phyloP scores from a whole-genome alignment of 2,888 invertebrate species.

The Pachydiplax longipennis region DNA sequence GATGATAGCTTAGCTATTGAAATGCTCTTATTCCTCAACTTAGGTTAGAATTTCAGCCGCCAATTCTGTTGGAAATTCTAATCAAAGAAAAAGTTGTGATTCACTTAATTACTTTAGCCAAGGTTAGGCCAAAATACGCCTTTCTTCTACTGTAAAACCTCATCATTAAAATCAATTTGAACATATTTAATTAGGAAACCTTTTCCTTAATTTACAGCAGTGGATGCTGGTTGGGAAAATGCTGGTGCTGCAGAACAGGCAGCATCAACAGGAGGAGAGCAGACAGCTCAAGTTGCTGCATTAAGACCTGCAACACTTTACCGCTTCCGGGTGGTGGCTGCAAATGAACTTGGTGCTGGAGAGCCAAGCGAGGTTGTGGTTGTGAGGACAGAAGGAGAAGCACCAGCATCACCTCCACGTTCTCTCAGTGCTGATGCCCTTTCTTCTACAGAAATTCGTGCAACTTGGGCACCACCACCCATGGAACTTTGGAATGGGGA shows the following conservation, averaged over 20 bases:
- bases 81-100: too few species aligned
- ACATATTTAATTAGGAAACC: too few species aligned
- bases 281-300: constrained; percentile 52
- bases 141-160: too few species aligned
- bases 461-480: constrained; percentile 55
- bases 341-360: constrained; percentile 59
- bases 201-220: background rate
- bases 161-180: too few species aligned
- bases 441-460: constrained; percentile 54
- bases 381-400: constrained; percentile 55
- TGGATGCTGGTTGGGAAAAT: background rate
- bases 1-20: too few species aligned
- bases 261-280: constrained; percentile 53
- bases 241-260: constrained; percentile 42
- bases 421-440: constrained; percentile 54
- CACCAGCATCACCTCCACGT: constrained; percentile 60
- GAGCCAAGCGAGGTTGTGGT: constrained; percentile 54
- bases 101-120: too few species aligned
- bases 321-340: constrained; percentile 58
- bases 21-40: too few species aligned
- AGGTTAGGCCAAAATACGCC: too few species aligned
- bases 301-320: constrained; percentile 59
- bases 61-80: too few species aligned
- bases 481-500: constrained; percentile 54
- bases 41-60: too few species aligned